Evolutionary conservation across 2,113 vertebrate species (phyloP), one percentile per base, ranked within the genome.

Genomic region (Megalops atlanticus): DNA sequence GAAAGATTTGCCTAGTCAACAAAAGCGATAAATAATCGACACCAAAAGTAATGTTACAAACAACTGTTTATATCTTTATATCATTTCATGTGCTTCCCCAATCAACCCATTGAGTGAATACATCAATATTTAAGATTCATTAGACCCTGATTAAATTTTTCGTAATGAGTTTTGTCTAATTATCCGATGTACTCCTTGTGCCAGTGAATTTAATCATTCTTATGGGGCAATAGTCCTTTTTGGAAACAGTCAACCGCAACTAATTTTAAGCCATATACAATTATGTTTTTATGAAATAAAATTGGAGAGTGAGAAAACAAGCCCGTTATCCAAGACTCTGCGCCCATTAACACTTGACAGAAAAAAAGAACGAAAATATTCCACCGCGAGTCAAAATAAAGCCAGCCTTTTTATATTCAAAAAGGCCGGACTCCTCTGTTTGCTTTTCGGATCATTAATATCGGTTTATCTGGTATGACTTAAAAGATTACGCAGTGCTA

Each of bases 201-300:
- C 36, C 24, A 39, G 24, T 21, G 27, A 41, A 74, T 74, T 21
- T 74, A 74, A 74, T 74, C 41, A 41, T 43, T 12, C 72, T 74
- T 39, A 40, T 15, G 35, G 40, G 72, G 40, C 38, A 74, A 3
- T 5, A 3, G 24, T 74, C 72, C 38, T 39, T 40, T 74, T 24
- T 18, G 24, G 11, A 43, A 40, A 74, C 24, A 41, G 72, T 24
- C 38, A 74, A 74, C 24, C 33, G 18, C 33, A 39, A 73, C 70
- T 73, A 38, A 73, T 73, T 73, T 73, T 38, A 39, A 73, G 58
- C 58, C 58, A 64, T n/a, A 24, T 24, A 64, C 58, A 64, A 64
- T 64, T 64, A 64, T 64, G n/a, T n/a, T 31, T 5, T 64, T 64
- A 21, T 64, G 58, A 64, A 64, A 64, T 64, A 64, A 64, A 2